Evolutionary conservation across 2,888 invertebrate genomes (phyloP).

Genomic region (Clistopyga incitator): DNA sequence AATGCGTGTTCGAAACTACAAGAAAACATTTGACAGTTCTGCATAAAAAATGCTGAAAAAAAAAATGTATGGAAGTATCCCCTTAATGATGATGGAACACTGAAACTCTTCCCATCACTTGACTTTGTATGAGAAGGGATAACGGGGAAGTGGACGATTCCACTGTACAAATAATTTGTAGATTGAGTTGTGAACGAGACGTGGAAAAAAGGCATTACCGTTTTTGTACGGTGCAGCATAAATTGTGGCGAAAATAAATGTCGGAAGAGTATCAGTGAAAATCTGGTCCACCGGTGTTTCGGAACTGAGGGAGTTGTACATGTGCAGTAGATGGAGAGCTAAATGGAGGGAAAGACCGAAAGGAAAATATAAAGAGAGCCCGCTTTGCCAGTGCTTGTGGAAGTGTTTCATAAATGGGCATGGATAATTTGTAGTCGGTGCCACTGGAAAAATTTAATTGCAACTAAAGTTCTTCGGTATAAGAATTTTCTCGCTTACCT

Average conservation of each 20-base stretch:
- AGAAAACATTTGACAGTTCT: too few species aligned
- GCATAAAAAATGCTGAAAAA: too few species aligned
- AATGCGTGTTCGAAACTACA: too few species aligned
- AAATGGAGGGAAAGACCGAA: not conserved
- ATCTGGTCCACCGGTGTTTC: slow-evolving; percentile 16
- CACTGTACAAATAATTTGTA: not conserved
- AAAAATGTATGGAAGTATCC: too few species aligned
- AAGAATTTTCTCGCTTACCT: slow-evolving; percentile 35
- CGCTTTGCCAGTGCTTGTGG: slow-evolving; percentile 39
- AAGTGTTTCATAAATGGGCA: slow-evolving; percentile 58
- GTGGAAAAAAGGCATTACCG: slow-evolving; percentile 2
- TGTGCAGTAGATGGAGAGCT: not conserved
- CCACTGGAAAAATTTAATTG: slow-evolving; percentile 53
- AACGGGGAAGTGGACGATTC: not conserved
- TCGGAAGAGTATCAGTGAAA: slow-evolving; percentile 3
- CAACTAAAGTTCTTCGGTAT: slow-evolving; percentile 23
- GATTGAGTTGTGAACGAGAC: not conserved
- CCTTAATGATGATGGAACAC: too few species aligned
- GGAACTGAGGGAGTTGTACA: slow-evolving; percentile 20
- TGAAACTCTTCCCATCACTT: not conserved
- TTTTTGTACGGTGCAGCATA: not conserved
- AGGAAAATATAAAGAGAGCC: not conserved
- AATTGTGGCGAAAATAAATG: slow-evolving; percentile 39
- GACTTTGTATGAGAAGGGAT: not conserved
- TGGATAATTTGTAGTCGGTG: slow-evolving; percentile 56